Base-by-base conservation (phyloP, 2,797 vertebrate species). In the Brachyalestes nurse region DNA sequence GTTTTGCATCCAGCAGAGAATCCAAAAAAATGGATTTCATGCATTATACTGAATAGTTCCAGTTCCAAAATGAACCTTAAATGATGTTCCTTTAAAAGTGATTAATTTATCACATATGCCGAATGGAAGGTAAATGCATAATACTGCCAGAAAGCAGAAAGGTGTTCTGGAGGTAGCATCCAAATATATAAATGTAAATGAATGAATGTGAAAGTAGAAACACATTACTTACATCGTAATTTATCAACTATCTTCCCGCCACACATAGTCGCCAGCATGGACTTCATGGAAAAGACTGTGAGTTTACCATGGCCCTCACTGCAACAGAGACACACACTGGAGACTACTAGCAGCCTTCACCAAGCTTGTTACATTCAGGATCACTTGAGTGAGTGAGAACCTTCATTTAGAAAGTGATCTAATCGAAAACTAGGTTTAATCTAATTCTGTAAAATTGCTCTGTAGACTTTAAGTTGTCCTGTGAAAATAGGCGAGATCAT, bases 201-300 rank as follows among this genome's bases (percentile, higher is more conserved):
- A 7, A 17, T 34, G 12, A 16, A 38, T 38, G 28, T 64, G 1
- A 6, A n/a, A 25, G n/a, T 19, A 51, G 73, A 67, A 64, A 73
- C 38, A 8, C 40, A 58, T 19, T n/a, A 96, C 96, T 97, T 88
- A 97, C 98, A 99, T 84, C 97, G 93, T 14, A 99, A 91, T 87
- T 99, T 99, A 94, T 99, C 98, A 91, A 98, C 95, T 75, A 99
- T 97, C 87, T 99, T 99, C 3, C 98, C 98, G 21, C 98, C 97
- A 76, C 97, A 98, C 97, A 98, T 98, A 7, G 97, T 97, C 17
- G 97, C 95, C 87, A 99, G 90, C 96, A 99, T 97, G 21, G 96
- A 92, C 90, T 99, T 99, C 93, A 98, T 96, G 0, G 97, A 98
- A 90, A 99, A 99, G 23, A 99, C 97, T 0, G 98, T 98, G 90